Evolutionary conservation across 2,888 invertebrate species (phyloP).

Genomic region (Atrina japonica): DNA sequence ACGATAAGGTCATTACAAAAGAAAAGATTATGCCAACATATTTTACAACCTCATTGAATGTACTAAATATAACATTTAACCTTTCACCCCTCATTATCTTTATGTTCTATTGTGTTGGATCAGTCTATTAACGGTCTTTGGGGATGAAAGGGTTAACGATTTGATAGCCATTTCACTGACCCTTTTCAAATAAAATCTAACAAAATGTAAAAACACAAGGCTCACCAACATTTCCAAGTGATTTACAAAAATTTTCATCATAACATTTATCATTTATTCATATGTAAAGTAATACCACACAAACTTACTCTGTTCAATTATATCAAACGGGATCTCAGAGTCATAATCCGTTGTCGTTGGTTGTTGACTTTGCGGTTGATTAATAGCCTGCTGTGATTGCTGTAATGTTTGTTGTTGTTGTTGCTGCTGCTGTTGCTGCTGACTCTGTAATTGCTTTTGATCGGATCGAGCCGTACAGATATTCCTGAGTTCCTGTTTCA

Average conservation of each 20-base stretch:
- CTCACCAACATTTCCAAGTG: too few relatives aligned
- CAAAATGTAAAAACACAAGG: too few relatives aligned
- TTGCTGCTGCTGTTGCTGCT: slow-evolving; percentile 76
- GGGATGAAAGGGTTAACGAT: too few relatives aligned
- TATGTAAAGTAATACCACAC: too few relatives aligned
- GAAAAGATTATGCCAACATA: not conserved
- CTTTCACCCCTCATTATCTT: too few relatives aligned
- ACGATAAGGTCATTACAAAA: not conserved
- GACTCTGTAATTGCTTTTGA: slow-evolving; percentile 64
- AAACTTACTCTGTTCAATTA: slow-evolving; percentile 74
- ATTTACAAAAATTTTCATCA: too few relatives aligned
- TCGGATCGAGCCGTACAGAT: slow-evolving; percentile 92
- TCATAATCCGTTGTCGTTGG: slow-evolving; percentile 43
- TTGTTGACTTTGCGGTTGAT: slow-evolving; percentile 82
- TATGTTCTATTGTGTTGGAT: too few relatives aligned
- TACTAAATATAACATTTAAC: too few relatives aligned
- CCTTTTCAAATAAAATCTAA: too few relatives aligned
- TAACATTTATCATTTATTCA: too few relatives aligned
- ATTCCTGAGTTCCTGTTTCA: slow-evolving; percentile 93
- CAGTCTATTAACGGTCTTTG: too few relatives aligned
- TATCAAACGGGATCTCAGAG: slow-evolving; percentile 71
- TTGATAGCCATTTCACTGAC: too few relatives aligned
- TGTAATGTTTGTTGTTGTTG: slow-evolving; percentile 50
- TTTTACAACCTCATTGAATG: not conserved
- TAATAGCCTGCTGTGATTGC: slow-evolving; percentile 84